Conservation (phyloP, 2,888 invertebrate genomes). For the Perdita meconis region DNA sequence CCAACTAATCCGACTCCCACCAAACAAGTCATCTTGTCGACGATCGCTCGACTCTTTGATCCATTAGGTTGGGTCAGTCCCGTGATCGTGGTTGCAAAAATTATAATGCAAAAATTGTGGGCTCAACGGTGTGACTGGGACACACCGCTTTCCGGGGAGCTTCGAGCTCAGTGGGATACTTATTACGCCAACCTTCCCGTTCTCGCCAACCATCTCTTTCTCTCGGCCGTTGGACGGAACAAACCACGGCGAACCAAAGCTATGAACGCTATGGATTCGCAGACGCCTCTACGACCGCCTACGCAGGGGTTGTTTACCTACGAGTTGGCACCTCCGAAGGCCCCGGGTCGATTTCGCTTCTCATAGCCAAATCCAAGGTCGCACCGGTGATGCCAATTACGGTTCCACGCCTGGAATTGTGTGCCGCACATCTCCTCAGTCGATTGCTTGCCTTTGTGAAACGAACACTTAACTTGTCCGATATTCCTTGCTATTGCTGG, state of each 20-base stretch:
- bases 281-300: neutral
- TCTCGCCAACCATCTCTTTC: neutral
- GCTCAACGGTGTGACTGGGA: neutral
- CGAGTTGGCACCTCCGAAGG: neutral
- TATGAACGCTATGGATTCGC: neutral
- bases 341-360: too few species aligned
- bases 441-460: neutral
- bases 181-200: neutral
- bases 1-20: neutral
- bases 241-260: neutral
- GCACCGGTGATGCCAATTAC: neutral
- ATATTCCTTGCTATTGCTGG: neutral
- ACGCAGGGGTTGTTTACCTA: constrained; percentile 2
- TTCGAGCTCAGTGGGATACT: neutral
- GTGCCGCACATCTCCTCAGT: neutral
- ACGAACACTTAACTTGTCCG: neutral
- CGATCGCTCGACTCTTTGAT: neutral
- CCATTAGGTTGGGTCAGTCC: neutral
- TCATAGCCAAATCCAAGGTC: constrained; percentile 14
- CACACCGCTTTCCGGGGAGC: neutral
- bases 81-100: neutral
- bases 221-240: neutral
- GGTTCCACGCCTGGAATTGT: constrained; percentile 7
- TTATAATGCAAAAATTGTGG: neutral
- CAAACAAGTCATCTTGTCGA: neutral